phyloP scores from a whole-genome alignment of 2,888 invertebrate genomes.

The Acleris laterana region DNA sequence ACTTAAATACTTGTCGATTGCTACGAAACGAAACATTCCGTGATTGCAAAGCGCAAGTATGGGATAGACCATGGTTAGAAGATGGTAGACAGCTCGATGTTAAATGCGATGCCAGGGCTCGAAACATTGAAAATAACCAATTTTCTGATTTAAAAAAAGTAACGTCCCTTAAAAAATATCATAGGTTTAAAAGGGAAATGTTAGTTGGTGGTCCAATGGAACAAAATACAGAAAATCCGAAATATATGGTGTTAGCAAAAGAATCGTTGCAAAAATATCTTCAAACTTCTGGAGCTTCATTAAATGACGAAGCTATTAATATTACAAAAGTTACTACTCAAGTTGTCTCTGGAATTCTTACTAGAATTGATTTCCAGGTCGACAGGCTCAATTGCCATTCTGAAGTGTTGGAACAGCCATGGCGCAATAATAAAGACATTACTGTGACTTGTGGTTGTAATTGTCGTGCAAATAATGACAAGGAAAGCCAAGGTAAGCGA shows the following conservation, averaged over 20 bases:
- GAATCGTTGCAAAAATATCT: conserved; percentile 50
- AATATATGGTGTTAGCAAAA: conserved; percentile 50
- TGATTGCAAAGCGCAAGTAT: conserved; percentile 66
- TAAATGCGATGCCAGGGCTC: conserved; percentile 50
- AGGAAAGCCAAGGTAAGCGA: conserved; percentile 38
- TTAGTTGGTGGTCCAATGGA: conserved; percentile 41
- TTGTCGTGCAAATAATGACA: conserved; percentile 14
- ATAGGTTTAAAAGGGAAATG: not conserved
- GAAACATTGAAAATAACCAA: conserved; percentile 35
- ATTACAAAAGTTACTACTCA: conserved; percentile 62
- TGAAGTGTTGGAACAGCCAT: conserved; percentile 43
- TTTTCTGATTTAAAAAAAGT: conserved; percentile 41
- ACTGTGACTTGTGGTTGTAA: conserved; percentile 44
- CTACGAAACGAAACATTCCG: conserved; percentile 56
- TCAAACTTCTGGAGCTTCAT: conserved; percentile 35
- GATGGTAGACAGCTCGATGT: conserved; percentile 70
- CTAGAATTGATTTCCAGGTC: conserved; percentile 60
- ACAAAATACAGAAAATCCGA: conserved; percentile 34
- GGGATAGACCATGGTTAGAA: conserved; percentile 85
- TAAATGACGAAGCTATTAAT: conserved; percentile 47
- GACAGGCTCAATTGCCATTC: conserved; percentile 50
- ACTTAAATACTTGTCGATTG: conserved; percentile 55
- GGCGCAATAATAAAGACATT: conserved; percentile 45
- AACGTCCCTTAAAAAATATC: conserved; percentile 38
- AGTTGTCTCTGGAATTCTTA: conserved; percentile 70